Conservation (phyloP, 2,797 vertebrate species). For the Menidia menidia region DNA sequence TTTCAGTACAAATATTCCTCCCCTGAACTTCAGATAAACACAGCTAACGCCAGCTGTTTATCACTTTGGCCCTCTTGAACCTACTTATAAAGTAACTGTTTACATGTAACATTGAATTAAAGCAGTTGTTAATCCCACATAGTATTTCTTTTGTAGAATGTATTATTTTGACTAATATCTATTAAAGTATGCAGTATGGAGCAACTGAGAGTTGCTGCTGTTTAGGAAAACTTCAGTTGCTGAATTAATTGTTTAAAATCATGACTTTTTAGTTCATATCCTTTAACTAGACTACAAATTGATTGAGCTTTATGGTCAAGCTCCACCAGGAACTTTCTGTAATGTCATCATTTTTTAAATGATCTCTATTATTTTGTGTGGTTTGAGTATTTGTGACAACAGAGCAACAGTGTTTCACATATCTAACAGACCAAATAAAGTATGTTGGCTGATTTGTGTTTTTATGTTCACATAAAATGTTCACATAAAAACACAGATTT, state of each 20-base stretch:
- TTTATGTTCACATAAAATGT: background rate
- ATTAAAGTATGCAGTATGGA: background rate
- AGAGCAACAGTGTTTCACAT: background rate
- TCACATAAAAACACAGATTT: background rate
- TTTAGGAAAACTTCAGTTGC: background rate
- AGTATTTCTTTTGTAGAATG: background rate
- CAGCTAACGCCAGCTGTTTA: constrained; percentile 17
- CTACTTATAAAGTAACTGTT: constrained; percentile 37
- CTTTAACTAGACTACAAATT: too few species aligned
- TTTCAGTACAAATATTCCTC: constrained; percentile 39
- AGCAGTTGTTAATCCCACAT: constrained; percentile 17
- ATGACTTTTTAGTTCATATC: background rate
- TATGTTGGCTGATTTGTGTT: background rate
- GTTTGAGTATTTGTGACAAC: background rate
- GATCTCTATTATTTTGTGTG: background rate
- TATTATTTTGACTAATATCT: constrained; percentile 6
- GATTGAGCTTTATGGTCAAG: background rate
- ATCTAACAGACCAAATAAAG: background rate
- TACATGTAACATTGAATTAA: constrained; percentile 12
- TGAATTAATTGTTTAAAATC: background rate
- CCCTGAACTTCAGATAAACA: constrained; percentile 25
- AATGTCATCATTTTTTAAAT: background rate
- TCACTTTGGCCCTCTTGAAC: background rate
- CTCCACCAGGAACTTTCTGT: background rate
- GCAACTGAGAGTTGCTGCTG: background rate